phyloP scores from a whole-genome alignment of 2,113 vertebrate genomes.

The Leiothrix lutea region DNA sequence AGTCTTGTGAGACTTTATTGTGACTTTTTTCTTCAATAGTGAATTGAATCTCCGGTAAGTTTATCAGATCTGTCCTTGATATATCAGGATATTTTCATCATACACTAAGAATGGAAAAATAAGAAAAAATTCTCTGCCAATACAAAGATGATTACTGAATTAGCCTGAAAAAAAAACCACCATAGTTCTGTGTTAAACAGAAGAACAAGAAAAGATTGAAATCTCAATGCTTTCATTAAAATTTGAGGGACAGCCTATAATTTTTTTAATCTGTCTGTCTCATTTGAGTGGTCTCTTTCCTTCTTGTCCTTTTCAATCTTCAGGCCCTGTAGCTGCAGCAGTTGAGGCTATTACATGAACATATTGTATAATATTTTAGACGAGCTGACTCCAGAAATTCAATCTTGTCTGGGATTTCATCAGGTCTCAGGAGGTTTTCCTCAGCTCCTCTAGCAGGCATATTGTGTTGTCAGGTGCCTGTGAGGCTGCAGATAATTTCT shows the following conservation, averaged over 20 bases:
- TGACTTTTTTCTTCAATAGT: neutral
- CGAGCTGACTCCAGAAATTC: neutral
- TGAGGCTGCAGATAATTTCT: neutral
- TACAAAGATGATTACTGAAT: neutral
- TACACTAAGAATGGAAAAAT: neutral
- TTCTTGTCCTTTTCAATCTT: neutral
- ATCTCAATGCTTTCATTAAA: neutral
- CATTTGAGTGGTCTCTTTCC: neutral
- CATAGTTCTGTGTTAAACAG: neutral
- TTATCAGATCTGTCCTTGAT: neutral
- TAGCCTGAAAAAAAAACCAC: neutral
- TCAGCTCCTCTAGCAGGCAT: neutral
- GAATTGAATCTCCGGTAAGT: neutral
- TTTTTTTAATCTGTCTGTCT: neutral
- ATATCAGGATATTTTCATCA: neutral
- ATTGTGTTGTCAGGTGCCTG: neutral
- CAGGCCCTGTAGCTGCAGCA: neutral
- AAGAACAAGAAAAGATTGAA: neutral
- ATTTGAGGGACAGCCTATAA: neutral
- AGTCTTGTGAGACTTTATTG: neutral
- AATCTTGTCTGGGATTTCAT: neutral
- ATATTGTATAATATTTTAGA: neutral
- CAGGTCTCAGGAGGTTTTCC: neutral
- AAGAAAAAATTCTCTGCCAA: neutral
- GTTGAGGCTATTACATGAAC: neutral